These are phyloP conservation scores for Stictocephala bisonia DNA, from an alignment of 2,888 invertebrate genomes.

Conservation along the genomic window DNA sequence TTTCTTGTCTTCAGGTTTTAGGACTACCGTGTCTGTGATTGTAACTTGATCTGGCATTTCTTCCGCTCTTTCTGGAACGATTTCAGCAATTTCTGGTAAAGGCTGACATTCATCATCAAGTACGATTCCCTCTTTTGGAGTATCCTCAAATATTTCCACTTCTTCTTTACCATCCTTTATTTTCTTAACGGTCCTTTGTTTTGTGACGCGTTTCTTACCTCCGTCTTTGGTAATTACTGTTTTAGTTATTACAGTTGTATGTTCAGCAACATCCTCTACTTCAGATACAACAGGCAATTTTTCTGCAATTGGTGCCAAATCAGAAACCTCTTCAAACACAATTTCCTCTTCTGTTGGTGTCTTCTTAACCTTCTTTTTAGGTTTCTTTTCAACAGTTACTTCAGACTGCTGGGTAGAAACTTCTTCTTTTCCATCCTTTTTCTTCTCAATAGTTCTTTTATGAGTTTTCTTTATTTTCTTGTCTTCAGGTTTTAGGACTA, in stretches of 20 bases:
- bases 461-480: constrained; percentile 34
- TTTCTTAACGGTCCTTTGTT: constrained; percentile 55
- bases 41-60: constrained; percentile 65
- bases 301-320: constrained; percentile 59
- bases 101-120: constrained; percentile 53
- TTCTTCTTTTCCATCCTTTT: constrained; percentile 44
- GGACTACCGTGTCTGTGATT: constrained; percentile 61
- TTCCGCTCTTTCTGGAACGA: constrained; percentile 57
- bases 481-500: constrained; percentile 57
- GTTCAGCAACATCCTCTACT: constrained; percentile 50
- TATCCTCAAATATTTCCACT: constrained; percentile 50
- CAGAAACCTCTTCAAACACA: constrained; percentile 22
- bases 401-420: constrained; percentile 23
- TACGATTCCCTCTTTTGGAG: constrained; percentile 60
- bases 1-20: constrained; percentile 46
- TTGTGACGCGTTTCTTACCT: constrained; percentile 49
- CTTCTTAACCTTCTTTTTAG: too few relatives aligned
- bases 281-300: constrained; percentile 65
- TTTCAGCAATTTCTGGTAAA: constrained; percentile 61
- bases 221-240: constrained; percentile 37
- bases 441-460: constrained; percentile 51
- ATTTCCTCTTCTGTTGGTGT: constrained; percentile 9
- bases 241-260: constrained; percentile 29
- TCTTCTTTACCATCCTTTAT: constrained; percentile 57
- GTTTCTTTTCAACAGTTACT: constrained; percentile 10